These are phyloP conservation scores for Eumaeus atala DNA, from an alignment of 1,140 invertebrate genomes.

Conservation along the genomic window DNA sequence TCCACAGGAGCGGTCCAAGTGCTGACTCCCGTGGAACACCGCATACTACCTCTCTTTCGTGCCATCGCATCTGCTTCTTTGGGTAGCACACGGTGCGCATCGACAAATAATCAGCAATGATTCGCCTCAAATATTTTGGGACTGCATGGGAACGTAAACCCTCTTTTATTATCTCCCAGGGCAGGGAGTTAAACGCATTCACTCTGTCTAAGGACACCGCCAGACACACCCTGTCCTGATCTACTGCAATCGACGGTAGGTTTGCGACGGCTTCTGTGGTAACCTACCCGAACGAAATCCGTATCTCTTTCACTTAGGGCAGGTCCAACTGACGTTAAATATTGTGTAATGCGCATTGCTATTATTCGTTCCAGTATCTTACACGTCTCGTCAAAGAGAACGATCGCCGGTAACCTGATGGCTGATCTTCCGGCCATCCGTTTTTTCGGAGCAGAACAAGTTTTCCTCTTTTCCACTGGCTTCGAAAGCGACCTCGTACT, in stretches of 20 bases:
- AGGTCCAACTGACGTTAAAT: background rate
- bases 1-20: no score
- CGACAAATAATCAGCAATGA: no score
- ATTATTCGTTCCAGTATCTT: constrained; percentile 1
- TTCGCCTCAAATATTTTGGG: no score
- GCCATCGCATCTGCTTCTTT: background rate
- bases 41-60: no score
- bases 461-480: background rate
- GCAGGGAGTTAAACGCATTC: constrained; percentile 2
- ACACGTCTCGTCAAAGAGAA: background rate
- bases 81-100: background rate
- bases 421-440: background rate
- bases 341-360: no score
- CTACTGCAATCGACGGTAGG: background rate
- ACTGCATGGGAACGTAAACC: no score
- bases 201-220: background rate
- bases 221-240: background rate
- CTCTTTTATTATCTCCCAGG: no score
- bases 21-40: no score
- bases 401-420: background rate
- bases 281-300: background rate
- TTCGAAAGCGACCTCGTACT: background rate
- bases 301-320: background rate
- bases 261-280: background rate
- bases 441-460: background rate